Evolutionary conservation across 2,113 vertebrate genomes (phyloP).

Genomic region (Phasianus colchicus): DNA sequence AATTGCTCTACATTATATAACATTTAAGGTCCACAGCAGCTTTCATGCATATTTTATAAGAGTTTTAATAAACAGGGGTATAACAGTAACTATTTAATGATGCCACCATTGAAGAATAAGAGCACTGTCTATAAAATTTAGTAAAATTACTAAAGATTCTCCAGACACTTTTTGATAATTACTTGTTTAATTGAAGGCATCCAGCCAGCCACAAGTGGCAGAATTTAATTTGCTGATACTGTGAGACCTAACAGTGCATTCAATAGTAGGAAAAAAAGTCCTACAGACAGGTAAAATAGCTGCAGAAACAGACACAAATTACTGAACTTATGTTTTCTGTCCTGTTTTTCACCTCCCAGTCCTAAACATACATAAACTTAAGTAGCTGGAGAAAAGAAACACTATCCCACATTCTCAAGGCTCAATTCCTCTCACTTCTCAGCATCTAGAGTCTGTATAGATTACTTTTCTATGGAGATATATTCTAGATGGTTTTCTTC

Average conservation of each 20-base stretch:
- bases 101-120: neutral
- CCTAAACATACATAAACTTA: neutral
- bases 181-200: neutral
- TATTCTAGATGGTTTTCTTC: neutral
- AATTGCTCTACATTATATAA: neutral
- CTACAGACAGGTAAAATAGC: neutral
- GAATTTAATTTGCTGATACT: neutral
- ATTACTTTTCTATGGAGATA: neutral
- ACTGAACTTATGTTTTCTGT: neutral
- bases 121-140: neutral
- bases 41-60: neutral
- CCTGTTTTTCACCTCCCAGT: neutral
- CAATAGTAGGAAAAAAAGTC: neutral
- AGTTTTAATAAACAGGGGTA: too few relatives aligned
- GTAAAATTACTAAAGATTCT: neutral
- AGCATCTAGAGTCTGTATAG: neutral
- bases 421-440: neutral
- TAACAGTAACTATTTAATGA: neutral
- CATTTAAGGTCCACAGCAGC: neutral
- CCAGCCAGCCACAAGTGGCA: neutral
- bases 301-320: neutral
- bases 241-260: neutral
- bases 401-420: neutral
- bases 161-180: neutral
- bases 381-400: neutral